Conservation (phyloP, 2,888 invertebrate genomes). For the Hyppa rectilinea region DNA sequence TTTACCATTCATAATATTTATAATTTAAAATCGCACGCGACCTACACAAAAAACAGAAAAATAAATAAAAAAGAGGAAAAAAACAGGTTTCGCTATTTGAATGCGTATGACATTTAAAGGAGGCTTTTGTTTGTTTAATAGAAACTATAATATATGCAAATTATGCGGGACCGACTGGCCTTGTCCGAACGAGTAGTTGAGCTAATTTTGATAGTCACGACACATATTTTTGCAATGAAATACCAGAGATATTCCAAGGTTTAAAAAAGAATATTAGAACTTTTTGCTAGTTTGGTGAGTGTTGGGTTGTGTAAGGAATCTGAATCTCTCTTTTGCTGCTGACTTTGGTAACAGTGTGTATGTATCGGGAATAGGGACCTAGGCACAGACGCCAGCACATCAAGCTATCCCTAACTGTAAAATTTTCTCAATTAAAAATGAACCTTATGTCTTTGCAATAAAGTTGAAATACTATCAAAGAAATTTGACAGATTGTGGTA, state of each 20-base stretch:
- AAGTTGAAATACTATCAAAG: too few relatives aligned
- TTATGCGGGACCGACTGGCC: constrained; percentile 70
- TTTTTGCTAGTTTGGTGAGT: neutral
- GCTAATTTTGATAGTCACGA: constrained; percentile 66
- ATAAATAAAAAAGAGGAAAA: neutral
- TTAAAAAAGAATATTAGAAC: constrained; percentile 1
- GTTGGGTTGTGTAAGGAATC: neutral
- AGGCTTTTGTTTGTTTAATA: constrained; percentile 64
- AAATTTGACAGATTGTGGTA: too few relatives aligned
- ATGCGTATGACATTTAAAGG: constrained; percentile 58
- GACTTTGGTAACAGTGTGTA: neutral
- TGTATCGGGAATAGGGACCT: too few relatives aligned
- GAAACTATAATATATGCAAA: constrained; percentile 67
- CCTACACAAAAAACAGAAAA: constrained; percentile 17
- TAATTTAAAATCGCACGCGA: constrained; percentile 6
- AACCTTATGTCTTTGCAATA: too few relatives aligned
- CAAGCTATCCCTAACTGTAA: too few relatives aligned
- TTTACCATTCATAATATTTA: neutral
- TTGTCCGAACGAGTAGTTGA: constrained; percentile 63
- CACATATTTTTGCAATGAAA: constrained; percentile 62
- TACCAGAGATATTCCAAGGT: constrained; percentile 8
- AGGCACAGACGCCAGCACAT: too few relatives aligned
- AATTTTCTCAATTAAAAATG: too few relatives aligned
- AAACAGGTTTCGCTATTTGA: constrained; percentile 45
- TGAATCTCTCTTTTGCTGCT: neutral